Evolutionary conservation across 2,888 invertebrate species (phyloP).

Genomic region (Silvanus unidentatus): DNA sequence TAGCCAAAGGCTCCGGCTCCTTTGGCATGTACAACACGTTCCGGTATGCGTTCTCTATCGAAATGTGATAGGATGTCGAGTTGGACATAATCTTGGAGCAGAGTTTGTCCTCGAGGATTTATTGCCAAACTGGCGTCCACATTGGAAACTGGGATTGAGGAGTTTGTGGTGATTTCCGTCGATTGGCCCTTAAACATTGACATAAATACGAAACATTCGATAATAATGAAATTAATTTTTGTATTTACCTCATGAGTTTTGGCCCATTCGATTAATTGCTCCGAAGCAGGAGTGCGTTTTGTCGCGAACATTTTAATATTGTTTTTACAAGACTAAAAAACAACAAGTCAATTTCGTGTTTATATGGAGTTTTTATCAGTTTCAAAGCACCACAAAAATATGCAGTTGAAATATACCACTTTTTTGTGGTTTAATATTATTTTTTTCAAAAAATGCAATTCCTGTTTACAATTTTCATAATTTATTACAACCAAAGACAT

Average conservation of each 20-base stretch:
- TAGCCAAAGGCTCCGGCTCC: conserved; percentile 85
- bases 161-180: conserved; percentile 62
- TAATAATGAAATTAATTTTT: background rate
- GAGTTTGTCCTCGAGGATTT: conserved; percentile 78
- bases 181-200: too few species aligned
- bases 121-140: conserved; percentile 74
- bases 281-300: conserved; percentile 21
- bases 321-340: too few species aligned
- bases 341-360: too few species aligned
- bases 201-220: too few species aligned
- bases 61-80: conserved; percentile 79
- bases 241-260: conserved; percentile 21
- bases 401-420: too few species aligned
- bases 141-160: conserved; percentile 76
- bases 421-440: too few species aligned
- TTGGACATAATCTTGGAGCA: conserved; percentile 77
- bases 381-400: too few species aligned
- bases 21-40: conserved; percentile 94
- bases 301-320: too few species aligned
- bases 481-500: too few species aligned
- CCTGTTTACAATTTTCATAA: too few species aligned
- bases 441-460: too few species aligned
- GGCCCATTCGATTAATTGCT: conserved; percentile 36
- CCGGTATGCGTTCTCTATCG: conserved; percentile 88
- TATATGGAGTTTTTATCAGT: too few species aligned